phyloP scores from a whole-genome alignment of 2,888 invertebrate species.

The Acleris cristana region DNA sequence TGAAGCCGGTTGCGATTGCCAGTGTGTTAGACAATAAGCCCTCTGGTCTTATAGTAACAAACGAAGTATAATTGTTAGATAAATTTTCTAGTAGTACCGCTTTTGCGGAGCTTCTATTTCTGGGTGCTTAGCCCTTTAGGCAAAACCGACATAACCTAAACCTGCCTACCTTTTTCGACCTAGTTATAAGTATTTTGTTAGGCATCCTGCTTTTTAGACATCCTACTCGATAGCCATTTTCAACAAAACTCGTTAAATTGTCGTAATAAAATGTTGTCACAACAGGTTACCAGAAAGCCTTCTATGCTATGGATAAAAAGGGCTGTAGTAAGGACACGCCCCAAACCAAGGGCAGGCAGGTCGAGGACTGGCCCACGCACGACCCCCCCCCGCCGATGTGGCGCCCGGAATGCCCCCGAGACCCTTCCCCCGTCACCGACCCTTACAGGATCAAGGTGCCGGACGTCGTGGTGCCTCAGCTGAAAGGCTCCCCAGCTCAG shows the following conservation, averaged over 20 bases:
- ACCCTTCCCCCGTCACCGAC: conserved; percentile 68
- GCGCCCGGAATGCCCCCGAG: conserved; percentile 61
- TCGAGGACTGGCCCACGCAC: conserved; percentile 67
- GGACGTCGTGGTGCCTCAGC: conserved; percentile 66
- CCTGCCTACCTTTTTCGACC: too few species aligned
- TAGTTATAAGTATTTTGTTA: too few species aligned
- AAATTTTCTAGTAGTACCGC: too few species aligned
- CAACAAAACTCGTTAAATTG: neutral
- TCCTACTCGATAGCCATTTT: too few species aligned
- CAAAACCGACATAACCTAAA: too few species aligned
- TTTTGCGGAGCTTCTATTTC: too few species aligned
- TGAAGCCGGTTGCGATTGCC: too few species aligned
- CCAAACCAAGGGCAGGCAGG: conserved; percentile 59
- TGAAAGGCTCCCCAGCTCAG: conserved; percentile 71
- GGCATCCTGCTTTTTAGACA: too few species aligned
- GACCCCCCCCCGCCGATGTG: conserved; percentile 55
- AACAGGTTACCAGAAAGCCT: conserved; percentile 15
- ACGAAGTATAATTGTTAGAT: too few species aligned
- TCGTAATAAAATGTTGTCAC: neutral
- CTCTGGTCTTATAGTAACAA: too few species aligned
- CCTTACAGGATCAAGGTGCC: conserved; percentile 75
- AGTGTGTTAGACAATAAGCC: too few species aligned
- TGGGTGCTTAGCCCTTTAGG: too few species aligned
- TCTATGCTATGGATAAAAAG: conserved; percentile 57
- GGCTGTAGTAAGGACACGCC: conserved; percentile 57